Evolutionary conservation across 2,113 vertebrate genomes (phyloP).

Genomic region (Melospiza melodia): DNA sequence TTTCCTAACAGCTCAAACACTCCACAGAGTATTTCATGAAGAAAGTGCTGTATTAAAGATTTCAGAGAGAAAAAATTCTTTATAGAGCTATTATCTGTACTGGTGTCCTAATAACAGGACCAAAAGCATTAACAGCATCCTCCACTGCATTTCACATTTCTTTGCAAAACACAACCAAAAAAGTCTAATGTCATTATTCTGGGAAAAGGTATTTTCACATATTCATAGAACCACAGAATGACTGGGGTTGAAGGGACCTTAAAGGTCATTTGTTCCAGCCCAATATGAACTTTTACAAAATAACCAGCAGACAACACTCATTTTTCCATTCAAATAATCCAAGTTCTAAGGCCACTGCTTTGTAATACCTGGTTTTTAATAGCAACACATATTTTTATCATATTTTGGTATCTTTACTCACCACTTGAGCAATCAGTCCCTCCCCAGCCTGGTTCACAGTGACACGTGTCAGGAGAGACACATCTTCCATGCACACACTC

Average conservation of each 20-base stretch:
- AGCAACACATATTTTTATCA: background rate
- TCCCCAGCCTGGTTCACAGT: slow-evolving; percentile 98
- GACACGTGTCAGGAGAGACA: slow-evolving; percentile 96
- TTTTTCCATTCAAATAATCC: background rate
- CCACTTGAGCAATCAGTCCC: slow-evolving; percentile 98
- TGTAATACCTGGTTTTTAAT: background rate
- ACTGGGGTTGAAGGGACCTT: background rate
- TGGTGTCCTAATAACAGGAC: background rate
- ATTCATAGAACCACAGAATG: background rate
- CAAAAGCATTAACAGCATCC: background rate
- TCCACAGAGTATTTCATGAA: background rate
- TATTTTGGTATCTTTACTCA: slow-evolving; percentile 76
- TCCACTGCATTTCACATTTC: background rate
- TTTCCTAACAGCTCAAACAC: background rate
- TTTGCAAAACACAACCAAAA: background rate
- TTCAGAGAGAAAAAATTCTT: background rate
- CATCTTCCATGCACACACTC: slow-evolving; percentile 95
- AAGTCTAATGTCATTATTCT: background rate
- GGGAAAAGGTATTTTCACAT: background rate
- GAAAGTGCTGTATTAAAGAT: background rate
- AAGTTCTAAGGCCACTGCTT: background rate
- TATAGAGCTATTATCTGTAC: background rate
- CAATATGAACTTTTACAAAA: background rate
- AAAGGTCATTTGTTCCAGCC: background rate
- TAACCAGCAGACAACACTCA: background rate